Conservation (phyloP, 2,888 invertebrate genomes). For the Cabera pusaria region DNA sequence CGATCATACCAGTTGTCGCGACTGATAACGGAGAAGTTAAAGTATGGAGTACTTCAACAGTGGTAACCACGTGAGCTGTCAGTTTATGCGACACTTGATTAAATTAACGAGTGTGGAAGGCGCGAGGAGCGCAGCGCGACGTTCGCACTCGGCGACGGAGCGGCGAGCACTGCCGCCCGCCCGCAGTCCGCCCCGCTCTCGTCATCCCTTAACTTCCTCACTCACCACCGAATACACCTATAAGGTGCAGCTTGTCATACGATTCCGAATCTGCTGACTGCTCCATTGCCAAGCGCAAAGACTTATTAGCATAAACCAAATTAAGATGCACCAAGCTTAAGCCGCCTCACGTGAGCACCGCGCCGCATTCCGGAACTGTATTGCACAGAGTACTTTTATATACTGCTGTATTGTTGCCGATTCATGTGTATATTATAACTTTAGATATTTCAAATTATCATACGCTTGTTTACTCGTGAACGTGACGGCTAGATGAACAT, state of each 20-base stretch:
- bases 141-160: slow-evolving; percentile 68
- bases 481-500: too few species aligned
- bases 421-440: not conserved
- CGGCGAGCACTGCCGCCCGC: slow-evolving; percentile 71
- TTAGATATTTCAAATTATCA: too few species aligned
- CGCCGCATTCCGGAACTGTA: slow-evolving; percentile 9
- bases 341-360: not conserved
- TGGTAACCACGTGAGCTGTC: slow-evolving; percentile 61
- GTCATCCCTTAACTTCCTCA: slow-evolving; percentile 54
- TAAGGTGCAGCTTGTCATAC: slow-evolving; percentile 55
- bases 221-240: slow-evolving; percentile 52
- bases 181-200: slow-evolving; percentile 57
- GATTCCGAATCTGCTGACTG: slow-evolving; percentile 63
- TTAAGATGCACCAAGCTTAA: slow-evolving; percentile 53
- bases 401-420: slow-evolving; percentile 7
- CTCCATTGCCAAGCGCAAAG: slow-evolving; percentile 52
- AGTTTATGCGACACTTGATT: slow-evolving; percentile 75
- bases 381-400: not conserved
- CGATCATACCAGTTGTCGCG: slow-evolving; percentile 53
- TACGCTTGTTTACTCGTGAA: too few species aligned
- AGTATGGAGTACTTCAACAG: slow-evolving; percentile 21
- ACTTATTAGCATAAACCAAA: slow-evolving; percentile 77
- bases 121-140: slow-evolving; percentile 43
- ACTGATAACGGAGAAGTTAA: slow-evolving; percentile 16
- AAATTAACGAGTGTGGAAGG: slow-evolving; percentile 57